These are phyloP conservation scores for Lepus americanus DNA, from an alignment of 2,113 vertebrate species.

Conservation along the genomic window DNA sequence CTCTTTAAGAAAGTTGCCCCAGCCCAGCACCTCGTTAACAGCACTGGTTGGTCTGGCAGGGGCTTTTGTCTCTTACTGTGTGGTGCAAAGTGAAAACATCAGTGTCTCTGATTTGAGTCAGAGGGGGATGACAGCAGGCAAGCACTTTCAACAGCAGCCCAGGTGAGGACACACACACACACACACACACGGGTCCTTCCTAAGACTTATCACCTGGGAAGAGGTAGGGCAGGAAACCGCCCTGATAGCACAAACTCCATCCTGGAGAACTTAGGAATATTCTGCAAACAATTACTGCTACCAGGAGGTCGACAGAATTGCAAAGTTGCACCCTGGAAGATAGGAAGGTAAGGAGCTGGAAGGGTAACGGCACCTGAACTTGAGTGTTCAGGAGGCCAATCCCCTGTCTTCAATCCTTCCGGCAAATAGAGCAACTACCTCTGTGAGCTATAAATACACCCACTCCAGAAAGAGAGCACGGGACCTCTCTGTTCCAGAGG, in stretches of 20 bases:
- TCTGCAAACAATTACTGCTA: conserved; percentile 11
- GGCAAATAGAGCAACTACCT: conserved; percentile 55
- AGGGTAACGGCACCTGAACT: conserved; percentile 15
- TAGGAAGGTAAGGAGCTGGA: not conserved
- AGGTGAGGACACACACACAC: not conserved
- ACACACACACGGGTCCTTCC: not conserved
- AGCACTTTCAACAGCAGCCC: not conserved
- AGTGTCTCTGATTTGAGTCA: conserved; percentile 33
- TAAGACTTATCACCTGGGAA: not conserved
- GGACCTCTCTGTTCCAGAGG: not conserved
- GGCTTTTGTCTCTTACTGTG: not conserved
- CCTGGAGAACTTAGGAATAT: not conserved
- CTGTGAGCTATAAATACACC: not conserved
- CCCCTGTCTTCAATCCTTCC: conserved; percentile 11
- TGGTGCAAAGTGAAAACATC: conserved; percentile 33
- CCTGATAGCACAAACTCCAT: not conserved
- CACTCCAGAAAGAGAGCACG: not conserved
- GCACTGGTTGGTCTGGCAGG: not conserved
- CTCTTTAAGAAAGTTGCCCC: conserved; percentile 14
- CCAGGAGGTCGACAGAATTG: conserved; percentile 1
- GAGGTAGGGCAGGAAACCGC: not conserved
- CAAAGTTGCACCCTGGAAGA: not conserved
- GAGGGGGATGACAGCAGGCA: not conserved
- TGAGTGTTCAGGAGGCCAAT: conserved; percentile 47
- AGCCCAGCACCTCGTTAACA: not conserved